Percentiles rank a stretch among this genome's conserved stretches.
phyloP scores from a whole-genome alignment of 2,888 invertebrate genomes.

The Stenodera caucasica region DNA sequence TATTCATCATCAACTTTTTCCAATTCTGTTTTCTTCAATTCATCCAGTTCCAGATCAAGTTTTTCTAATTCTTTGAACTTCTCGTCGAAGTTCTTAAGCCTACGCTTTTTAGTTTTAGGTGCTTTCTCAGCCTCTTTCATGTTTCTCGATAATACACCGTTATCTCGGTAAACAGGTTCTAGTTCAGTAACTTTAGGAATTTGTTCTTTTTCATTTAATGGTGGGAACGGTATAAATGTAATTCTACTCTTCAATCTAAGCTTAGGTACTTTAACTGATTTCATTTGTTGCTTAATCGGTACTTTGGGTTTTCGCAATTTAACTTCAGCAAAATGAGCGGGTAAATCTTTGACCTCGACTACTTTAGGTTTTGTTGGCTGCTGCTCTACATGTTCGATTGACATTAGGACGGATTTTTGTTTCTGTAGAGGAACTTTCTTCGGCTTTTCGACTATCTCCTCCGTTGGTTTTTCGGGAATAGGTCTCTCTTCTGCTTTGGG shows the following conservation, averaged over 20 bases:
- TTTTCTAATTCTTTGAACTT: conserved; percentile 55
- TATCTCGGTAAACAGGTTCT: conserved; percentile 49
- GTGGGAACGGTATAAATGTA: conserved; percentile 58
- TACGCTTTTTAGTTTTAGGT: conserved; percentile 49
- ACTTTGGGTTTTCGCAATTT: conserved; percentile 61
- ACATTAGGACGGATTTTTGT: conserved; percentile 45
- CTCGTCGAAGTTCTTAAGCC: conserved; percentile 51
- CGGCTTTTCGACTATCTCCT: conserved; percentile 37
- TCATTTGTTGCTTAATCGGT: conserved; percentile 44
- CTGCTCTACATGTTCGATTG: conserved; percentile 59
- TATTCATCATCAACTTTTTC: conserved; percentile 51
- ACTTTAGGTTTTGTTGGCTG: conserved; percentile 65
- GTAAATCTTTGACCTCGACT: conserved; percentile 58
- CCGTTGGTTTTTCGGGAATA: conserved; percentile 36
- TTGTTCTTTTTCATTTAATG: conserved; percentile 46
- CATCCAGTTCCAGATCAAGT: conserved; percentile 54
- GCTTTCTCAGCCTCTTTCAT: conserved; percentile 55
- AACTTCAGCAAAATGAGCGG: conserved; percentile 59
- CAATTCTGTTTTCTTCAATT: conserved; percentile 51
- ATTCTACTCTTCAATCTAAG: conserved; percentile 73
- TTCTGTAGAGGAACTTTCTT: conserved; percentile 29
- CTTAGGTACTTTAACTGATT: conserved; percentile 61
- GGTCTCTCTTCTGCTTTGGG: conserved; percentile 26
- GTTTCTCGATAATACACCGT: conserved; percentile 57
- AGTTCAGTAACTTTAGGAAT: conserved; percentile 49